Evolutionary conservation across 2,113 vertebrate species (phyloP).

Genomic region (Aspidoscelis tigris): DNA sequence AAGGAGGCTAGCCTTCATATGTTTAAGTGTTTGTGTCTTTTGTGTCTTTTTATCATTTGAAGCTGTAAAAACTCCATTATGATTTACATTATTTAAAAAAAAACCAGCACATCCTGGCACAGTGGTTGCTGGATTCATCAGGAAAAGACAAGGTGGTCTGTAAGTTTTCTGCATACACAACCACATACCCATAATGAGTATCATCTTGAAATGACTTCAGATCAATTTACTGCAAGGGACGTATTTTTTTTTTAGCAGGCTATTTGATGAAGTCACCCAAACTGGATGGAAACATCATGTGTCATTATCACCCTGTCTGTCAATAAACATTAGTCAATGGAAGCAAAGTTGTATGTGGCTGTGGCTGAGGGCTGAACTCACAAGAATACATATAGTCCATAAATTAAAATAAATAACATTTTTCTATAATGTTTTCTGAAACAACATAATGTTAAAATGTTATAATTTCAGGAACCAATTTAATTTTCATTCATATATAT

Average conservation of each 20-base stretch:
- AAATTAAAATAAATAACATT: not conserved
- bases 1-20: too few relatives aligned
- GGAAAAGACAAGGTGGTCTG: not conserved
- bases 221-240: constrained; percentile 41
- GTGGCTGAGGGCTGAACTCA: not conserved
- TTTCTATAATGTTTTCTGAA: too few relatives aligned
- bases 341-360: not conserved
- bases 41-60: too few relatives aligned
- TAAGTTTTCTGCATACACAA: not conserved
- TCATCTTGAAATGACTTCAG: constrained; percentile 50
- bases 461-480: too few relatives aligned
- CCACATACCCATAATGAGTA: constrained; percentile 6
- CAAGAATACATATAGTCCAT: not conserved
- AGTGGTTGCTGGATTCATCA: not conserved
- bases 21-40: too few relatives aligned
- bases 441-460: too few relatives aligned
- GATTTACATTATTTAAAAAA: too few relatives aligned
- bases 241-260: constrained; percentile 37
- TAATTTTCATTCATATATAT: too few relatives aligned
- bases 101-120: too few relatives aligned
- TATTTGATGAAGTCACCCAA: constrained; percentile 29
- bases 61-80: too few relatives aligned
- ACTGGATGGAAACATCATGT: constrained; percentile 31
- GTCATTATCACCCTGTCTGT: not conserved
- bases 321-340: not conserved